Conservation (phyloP, 2,113 vertebrate species). For the Microtus oregoni region DNA sequence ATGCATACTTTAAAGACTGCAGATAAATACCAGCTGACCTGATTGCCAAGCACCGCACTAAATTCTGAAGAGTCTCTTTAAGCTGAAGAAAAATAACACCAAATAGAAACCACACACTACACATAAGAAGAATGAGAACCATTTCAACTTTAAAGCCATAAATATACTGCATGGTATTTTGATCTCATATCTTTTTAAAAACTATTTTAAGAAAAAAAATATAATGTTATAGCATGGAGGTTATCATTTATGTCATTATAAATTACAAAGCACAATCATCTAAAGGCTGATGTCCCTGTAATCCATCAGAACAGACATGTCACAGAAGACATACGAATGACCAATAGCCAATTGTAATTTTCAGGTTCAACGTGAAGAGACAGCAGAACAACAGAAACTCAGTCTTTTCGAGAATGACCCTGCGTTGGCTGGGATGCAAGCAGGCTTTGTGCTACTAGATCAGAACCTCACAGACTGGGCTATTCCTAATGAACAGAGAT, state of each 20-base stretch:
- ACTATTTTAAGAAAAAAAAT: background rate
- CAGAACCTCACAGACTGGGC: background rate
- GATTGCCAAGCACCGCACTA: background rate
- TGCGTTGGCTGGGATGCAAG: background rate
- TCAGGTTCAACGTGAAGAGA: background rate
- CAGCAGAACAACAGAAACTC: background rate
- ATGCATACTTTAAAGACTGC: background rate
- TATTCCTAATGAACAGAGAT: background rate
- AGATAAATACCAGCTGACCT: background rate
- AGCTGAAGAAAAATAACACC: background rate
- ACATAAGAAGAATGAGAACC: slow-evolving; percentile 30
- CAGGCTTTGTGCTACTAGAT: background rate
- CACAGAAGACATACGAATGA: background rate
- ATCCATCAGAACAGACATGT: background rate
- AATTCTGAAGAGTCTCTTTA: background rate
- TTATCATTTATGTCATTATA: background rate
- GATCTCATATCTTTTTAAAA: background rate
- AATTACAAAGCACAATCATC: slow-evolving; percentile 3
- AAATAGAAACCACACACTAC: slow-evolving; percentile 14
- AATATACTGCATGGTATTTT: background rate
- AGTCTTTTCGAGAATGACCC: background rate
- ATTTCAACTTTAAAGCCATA: background rate
- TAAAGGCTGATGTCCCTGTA: background rate
- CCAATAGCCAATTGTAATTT: background rate
- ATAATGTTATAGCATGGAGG: background rate